Conservation (phyloP, 2,113 vertebrate genomes). For the Isichthys henryi region DNA sequence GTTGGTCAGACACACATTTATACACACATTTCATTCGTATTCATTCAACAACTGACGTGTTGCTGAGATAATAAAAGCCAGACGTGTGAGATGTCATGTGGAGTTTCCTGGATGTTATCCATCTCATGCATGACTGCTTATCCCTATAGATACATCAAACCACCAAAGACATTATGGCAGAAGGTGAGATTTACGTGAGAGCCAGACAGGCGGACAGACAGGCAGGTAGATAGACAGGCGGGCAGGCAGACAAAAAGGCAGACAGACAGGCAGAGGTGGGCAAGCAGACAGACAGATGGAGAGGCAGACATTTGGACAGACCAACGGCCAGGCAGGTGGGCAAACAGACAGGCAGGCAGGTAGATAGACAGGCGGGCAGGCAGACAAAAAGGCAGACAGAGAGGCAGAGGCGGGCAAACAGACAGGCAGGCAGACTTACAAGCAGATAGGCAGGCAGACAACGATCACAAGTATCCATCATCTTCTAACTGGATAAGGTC, state of each 20-base stretch:
- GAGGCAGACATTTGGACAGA: neutral
- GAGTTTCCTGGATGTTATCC: neutral
- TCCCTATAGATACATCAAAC: neutral
- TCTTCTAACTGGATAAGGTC: neutral
- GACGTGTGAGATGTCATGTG: neutral
- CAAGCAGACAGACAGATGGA: neutral
- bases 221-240: no score
- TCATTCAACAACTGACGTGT: neutral
- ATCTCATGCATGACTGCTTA: neutral
- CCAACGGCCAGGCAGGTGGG: no score
- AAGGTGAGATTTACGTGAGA: neutral
- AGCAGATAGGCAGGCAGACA: no score
- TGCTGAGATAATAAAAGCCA: neutral
- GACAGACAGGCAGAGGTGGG: no score
- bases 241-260: no score
- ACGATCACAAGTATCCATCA: neutral
- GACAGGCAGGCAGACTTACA: no score
- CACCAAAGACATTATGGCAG: neutral
- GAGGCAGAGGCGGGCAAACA: no score
- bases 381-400: neutral
- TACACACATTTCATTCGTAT: neutral
- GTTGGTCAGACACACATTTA: neutral
- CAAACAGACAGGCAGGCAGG: no score
- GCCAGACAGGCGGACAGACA: neutral
- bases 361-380: rapidly evolving